A percentile compares a stretch with the other conserved stretches of the same genome.
Conservation (phyloP, 2,797 vertebrate genomes). For the Dendrocincla tyrannina region DNA sequence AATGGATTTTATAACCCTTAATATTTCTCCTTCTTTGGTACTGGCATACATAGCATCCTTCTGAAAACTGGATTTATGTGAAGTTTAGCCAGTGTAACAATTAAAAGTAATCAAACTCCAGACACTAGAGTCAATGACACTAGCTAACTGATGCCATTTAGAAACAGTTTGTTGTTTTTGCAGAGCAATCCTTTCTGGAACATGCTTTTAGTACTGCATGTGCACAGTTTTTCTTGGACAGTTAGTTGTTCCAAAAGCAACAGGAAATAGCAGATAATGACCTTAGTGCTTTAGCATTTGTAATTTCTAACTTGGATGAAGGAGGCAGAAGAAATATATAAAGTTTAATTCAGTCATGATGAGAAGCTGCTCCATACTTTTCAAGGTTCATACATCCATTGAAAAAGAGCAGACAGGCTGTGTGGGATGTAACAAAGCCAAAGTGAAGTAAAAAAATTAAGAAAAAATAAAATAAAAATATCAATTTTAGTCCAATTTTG, state of each 20-base stretch:
- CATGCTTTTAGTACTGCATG: constrained; percentile 25
- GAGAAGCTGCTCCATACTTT: not conserved
- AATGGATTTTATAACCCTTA: not conserved
- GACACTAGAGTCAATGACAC: not conserved
- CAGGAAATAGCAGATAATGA: constrained; percentile 72
- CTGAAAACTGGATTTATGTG: not conserved
- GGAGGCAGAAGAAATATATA: not conserved
- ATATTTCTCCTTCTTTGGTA: not conserved
- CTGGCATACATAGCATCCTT: not conserved
- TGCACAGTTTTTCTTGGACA: constrained; percentile 31
- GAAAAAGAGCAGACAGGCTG: not conserved
- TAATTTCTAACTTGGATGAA: constrained; percentile 25
- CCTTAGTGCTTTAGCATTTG: constrained; percentile 32
- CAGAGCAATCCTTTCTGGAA: constrained; percentile 48
- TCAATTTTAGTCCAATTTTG: not conserved
- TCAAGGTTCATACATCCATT: not conserved
- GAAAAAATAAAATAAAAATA: not conserved
- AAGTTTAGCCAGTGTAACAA: not conserved
- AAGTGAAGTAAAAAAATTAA: not conserved
- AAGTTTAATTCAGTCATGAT: not conserved
- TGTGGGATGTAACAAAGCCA: not conserved
- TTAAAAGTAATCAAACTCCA: not conserved
- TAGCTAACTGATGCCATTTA: not conserved
- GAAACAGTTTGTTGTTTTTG: not conserved
- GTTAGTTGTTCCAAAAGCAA: constrained; percentile 57